Evolutionary conservation across 2,797 vertebrate genomes (phyloP), one percentile per base, ranked within the genome.

Genomic region (Sparus aurata): DNA sequence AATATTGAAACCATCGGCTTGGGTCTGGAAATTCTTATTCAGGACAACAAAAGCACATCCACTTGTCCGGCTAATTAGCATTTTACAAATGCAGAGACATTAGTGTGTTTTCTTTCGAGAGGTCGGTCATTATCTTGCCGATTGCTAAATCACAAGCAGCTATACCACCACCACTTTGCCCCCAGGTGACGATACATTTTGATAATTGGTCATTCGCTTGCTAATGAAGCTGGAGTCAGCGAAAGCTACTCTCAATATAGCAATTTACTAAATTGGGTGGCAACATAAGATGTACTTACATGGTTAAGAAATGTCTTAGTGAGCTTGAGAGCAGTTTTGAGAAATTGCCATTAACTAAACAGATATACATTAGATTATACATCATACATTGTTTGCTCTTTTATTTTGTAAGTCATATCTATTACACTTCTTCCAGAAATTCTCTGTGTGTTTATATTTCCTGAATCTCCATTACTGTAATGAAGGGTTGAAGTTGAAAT

Each of bases 71-170:
- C 59, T 77, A 72, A 76, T 84, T 79, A 80, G 75, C 18, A 22
- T 63, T 71, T 80, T 41, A 62, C 55, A 59, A 77, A 65, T 50
- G 41, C 34, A 58, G 34, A 49, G 52, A 77, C 63, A 62, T 34
- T 62, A 3, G 47, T 54, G 53, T 64, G 46, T 61, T 67, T 75
- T 50, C 20, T 49, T 60, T 66, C 60, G 9, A 38, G 47, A 43
- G 34, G 65, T 38, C 41, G 38, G 20, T 70, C 61, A 49, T 59
- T 59, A 41, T 49, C 16, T 43, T 12, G 11, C 11, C 8, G 18
- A 74, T 65, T 45, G 27, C n/a, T 58, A 18, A 57, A 46, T 13
- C 20, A 43, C 12, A 8, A 68, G 55, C 49, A 13, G 52, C 45
- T 55, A 8, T 15, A 27, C 58, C 12, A 12, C 38, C 9, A 2